Evolutionary conservation across 2,797 vertebrate species (phyloP), one percentile per base, ranked within the genome.

Genomic region (Rhodeus uyekii): DNA sequence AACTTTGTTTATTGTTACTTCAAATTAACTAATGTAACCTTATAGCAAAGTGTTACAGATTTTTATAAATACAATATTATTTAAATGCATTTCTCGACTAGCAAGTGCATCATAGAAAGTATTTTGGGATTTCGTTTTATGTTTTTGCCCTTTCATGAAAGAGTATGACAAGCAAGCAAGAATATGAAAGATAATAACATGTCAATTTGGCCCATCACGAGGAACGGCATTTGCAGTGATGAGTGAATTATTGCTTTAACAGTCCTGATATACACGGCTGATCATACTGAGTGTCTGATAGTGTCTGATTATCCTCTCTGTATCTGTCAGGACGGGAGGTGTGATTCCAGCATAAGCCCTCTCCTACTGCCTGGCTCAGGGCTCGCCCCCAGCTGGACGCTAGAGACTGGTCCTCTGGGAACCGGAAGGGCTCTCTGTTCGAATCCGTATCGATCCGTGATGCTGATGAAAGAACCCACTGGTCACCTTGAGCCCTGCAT

Each of bases 371-470:
- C 78, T 83, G 78, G 84, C 84, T 86, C 76, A 81, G 82, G 83
- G 87, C 83, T 69, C 46, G 84, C 85, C 84, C 87, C 81, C 87
- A 88, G 88, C 88, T 83, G 86, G 83, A 82, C 60, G 65, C 87
- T 80, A 27, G 58, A 77, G 85, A 86, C 82, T 22, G 27, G 75
- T 77, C 83, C 90, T 84, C 80, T 0, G 10, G 86, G 87, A 88
- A 82, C 60, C 22, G 8, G 60, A 74, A 74, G 16, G 76, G 68
- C 83, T 87, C 85, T 85, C 87, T 88, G 86, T 90, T 89, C 84
- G 80, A 88, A 86, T 87, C 82, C 65, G 53, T 90, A 89, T 90
- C 86, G 90, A 90, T 90, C 87, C 72, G 58, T 75, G 86, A 84
- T 85, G 87, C 85, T 86, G 90, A 89, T 90, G 88, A 89, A 87